phyloP scores from a whole-genome alignment of 2,797 vertebrate species.

The Telmatherina bonti region DNA sequence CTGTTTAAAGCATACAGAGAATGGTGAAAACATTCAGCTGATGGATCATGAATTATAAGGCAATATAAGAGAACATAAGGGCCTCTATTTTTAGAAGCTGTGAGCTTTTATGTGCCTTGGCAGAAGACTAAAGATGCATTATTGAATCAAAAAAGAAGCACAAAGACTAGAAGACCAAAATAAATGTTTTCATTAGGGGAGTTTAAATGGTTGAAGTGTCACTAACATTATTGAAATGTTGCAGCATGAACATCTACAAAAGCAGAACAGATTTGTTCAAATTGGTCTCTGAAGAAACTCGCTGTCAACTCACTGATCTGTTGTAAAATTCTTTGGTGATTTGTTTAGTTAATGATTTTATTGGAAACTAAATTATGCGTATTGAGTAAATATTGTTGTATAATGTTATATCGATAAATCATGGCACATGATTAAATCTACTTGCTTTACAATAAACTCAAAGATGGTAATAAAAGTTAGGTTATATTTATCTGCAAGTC shows the following conservation, averaged over 20 bases:
- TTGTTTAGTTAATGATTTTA: too few relatives aligned
- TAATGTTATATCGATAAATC: neutral
- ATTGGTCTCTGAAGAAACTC: conserved; percentile 17
- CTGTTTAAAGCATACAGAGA: conserved; percentile 40
- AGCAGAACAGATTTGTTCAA: conserved; percentile 27
- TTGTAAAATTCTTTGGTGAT: too few relatives aligned
- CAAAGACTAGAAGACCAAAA: conserved; percentile 42
- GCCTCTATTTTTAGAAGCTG: conserved; percentile 60
- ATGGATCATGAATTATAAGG: conserved; percentile 67
- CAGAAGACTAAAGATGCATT: conserved; percentile 54
- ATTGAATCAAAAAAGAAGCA: conserved; percentile 53
- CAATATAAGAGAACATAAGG: conserved; percentile 42
- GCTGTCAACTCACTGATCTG: neutral
- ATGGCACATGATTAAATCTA: neutral
- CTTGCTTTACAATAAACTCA: too few relatives aligned
- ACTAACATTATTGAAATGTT: conserved; percentile 8
- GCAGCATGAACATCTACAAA: neutral
- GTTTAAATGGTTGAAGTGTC: conserved; percentile 30
- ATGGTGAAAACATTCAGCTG: conserved; percentile 27
- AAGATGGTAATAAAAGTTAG: too few relatives aligned
- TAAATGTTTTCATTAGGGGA: conserved; percentile 49
- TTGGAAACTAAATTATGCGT: too few relatives aligned
- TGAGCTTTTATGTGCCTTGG: conserved; percentile 57
- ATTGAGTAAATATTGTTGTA: too few relatives aligned
- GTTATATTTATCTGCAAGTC: too few relatives aligned